These are phyloP conservation scores for Anastrepha obliqua DNA, from an alignment of 1,140 invertebrate genomes.

Conservation along the genomic window DNA sequence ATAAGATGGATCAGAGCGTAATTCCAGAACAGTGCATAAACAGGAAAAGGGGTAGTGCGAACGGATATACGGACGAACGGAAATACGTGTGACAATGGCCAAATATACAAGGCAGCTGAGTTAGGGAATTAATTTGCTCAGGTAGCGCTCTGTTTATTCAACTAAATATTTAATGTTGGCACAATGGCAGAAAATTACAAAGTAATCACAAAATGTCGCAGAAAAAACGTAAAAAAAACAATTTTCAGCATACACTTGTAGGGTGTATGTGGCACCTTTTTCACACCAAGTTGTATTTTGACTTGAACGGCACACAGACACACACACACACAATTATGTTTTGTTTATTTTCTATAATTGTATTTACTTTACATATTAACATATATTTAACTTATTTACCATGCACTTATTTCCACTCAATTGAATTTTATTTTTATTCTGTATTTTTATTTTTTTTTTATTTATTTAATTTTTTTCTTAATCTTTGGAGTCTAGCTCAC, in stretches of 20 bases:
- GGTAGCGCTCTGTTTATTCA: not conserved
- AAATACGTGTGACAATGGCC: not conserved
- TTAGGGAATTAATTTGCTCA: too few relatives aligned
- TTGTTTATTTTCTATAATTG: not conserved
- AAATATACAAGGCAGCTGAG: too few relatives aligned
- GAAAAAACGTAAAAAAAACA: too few relatives aligned
- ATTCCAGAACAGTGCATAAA: too few relatives aligned
- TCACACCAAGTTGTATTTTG: not conserved
- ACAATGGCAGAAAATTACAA: not conserved
- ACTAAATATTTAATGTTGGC: conserved; percentile 11
- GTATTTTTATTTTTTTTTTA: not conserved
- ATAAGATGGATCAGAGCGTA: too few relatives aligned
- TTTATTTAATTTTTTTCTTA: not conserved
- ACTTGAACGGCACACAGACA: not conserved
- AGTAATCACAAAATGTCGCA: too few relatives aligned
- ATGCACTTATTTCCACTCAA: not conserved
- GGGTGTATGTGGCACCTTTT: too few relatives aligned
- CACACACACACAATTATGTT: not conserved
- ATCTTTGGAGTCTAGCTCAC: conserved; percentile 54
- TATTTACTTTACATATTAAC: not conserved
- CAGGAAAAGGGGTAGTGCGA: not conserved
- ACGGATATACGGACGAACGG: not conserved
- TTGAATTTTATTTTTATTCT: not conserved
- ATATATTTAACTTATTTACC: not conserved
- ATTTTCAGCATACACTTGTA: too few relatives aligned